Percentiles rank a stretch among this genome's conserved stretches.
Evolutionary conservation across 2,888 invertebrate species (phyloP).

Genomic region (Baronia brevicornis): DNA sequence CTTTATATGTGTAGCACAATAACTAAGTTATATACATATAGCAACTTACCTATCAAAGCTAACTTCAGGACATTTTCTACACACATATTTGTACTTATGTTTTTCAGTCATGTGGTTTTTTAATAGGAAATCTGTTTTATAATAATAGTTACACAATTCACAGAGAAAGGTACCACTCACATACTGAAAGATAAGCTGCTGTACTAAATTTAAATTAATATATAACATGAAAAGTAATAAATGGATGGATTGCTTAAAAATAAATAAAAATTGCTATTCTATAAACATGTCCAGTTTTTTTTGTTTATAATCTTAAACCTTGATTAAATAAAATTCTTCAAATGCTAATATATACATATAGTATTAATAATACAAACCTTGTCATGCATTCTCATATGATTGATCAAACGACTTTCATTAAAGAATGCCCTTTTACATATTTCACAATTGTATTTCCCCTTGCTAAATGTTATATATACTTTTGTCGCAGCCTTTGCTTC

Average conservation of each 20-base stretch:
- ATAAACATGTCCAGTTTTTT: too few relatives aligned
- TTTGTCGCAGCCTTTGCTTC: slow-evolving; percentile 55
- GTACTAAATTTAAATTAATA: background rate
- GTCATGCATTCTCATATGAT: slow-evolving; percentile 59
- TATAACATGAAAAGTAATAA: slow-evolving; percentile 1
- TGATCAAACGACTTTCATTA: slow-evolving; percentile 36
- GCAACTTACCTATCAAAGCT: slow-evolving; percentile 51
- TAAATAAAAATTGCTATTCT: too few relatives aligned
- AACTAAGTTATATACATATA: background rate
- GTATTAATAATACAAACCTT: slow-evolving; percentile 32
- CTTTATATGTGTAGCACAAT: too few relatives aligned
- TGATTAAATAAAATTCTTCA: too few relatives aligned
- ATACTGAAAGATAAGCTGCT: slow-evolving; percentile 39
- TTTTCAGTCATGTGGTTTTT: slow-evolving; percentile 58
- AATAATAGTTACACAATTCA: slow-evolving; percentile 50
- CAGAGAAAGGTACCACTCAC: slow-evolving; percentile 47
- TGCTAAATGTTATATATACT: slow-evolving; percentile 42
- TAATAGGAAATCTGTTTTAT: slow-evolving; percentile 56
- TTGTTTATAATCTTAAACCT: too few relatives aligned
- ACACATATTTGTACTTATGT: slow-evolving; percentile 65
- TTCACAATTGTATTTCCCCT: slow-evolving; percentile 41
- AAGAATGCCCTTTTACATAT: slow-evolving; percentile 44
- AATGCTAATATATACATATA: slow-evolving; percentile 10
- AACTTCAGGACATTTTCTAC: slow-evolving; percentile 60
- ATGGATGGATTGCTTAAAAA: too few relatives aligned